Evolutionary conservation across 2,113 vertebrate genomes (phyloP).

Genomic region (Microcebus jonahi): DNA sequence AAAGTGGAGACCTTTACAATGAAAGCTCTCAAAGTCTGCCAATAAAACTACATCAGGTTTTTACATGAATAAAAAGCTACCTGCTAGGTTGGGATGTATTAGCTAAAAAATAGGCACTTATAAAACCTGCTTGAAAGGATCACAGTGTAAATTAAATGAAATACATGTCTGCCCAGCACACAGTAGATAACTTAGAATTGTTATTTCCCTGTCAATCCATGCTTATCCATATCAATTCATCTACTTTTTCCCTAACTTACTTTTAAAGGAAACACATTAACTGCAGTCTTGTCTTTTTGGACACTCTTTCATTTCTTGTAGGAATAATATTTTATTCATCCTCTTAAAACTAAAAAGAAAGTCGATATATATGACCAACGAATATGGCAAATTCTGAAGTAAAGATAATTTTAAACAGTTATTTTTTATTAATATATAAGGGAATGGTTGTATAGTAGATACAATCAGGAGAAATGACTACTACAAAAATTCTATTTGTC

Average conservation of each 20-base stretch:
- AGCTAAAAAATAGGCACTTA: neutral
- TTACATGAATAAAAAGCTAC: neutral
- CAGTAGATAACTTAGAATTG: neutral
- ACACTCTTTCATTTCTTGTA: neutral
- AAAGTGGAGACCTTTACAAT: constrained; percentile 21
- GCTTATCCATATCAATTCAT: neutral
- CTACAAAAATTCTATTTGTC: neutral
- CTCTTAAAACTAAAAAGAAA: neutral
- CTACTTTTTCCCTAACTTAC: neutral
- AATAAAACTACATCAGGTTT: neutral
- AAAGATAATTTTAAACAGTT: constrained; percentile 40
- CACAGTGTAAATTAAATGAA: neutral
- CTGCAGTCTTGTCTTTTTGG: neutral
- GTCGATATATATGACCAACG: constrained; percentile 29
- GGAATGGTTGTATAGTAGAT: constrained; percentile 26
- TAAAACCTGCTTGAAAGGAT: neutral
- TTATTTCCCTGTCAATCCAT: neutral
- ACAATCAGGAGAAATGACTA: neutral
- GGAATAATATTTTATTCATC: neutral
- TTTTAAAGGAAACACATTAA: neutral
- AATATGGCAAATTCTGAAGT: constrained; percentile 67
- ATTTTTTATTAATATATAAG: neutral
- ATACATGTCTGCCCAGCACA: neutral
- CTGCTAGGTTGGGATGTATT: neutral
- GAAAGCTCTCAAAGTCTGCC: neutral